A percentile compares a stretch with the other conserved stretches of the same genome.
Conservation (phyloP, 2,888 invertebrate species). For the Microctonus brassicae region DNA sequence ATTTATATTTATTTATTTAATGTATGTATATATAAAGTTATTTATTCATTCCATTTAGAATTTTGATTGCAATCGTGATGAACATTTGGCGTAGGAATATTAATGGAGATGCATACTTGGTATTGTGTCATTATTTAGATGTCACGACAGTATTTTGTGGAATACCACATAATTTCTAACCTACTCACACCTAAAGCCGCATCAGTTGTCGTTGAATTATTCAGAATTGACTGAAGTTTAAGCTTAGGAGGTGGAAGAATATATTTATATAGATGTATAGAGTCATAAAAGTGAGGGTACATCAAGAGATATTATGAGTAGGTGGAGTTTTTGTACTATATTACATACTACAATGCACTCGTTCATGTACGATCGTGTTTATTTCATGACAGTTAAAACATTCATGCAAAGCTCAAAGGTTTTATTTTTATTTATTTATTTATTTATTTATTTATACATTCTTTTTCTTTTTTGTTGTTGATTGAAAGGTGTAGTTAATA, state of each 20-base stretch:
- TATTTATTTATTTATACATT: no score
- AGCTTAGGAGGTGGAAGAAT: conserved; percentile 34
- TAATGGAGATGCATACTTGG: neutral
- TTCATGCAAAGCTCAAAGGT: neutral
- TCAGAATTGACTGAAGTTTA: conserved; percentile 48
- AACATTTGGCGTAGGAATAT: neutral
- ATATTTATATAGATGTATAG: neutral
- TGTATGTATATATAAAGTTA: neutral
- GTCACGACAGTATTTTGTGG: conserved; percentile 3
- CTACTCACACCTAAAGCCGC: neutral
- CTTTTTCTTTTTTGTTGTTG: neutral
- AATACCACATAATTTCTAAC: neutral
- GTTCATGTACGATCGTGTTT: conserved; percentile 30
- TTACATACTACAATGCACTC: conserved; percentile 47
- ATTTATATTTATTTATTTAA: neutral
- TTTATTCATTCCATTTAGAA: neutral
- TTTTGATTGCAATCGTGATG: neutral
- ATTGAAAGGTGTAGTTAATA: no score
- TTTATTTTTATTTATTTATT: neutral
- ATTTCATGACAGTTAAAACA: neutral
- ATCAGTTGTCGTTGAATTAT: conserved; percentile 43
- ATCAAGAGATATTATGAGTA: conserved; percentile 44
- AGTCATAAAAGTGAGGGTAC: conserved; percentile 42
- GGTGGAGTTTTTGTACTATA: conserved; percentile 42
- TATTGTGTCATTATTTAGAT: neutral